A percentile compares a stretch with the other conserved stretches of the same genome.
Evolutionary conservation across 2,888 invertebrate genomes (phyloP).

Genomic region (Ennomos quercinarius): DNA sequence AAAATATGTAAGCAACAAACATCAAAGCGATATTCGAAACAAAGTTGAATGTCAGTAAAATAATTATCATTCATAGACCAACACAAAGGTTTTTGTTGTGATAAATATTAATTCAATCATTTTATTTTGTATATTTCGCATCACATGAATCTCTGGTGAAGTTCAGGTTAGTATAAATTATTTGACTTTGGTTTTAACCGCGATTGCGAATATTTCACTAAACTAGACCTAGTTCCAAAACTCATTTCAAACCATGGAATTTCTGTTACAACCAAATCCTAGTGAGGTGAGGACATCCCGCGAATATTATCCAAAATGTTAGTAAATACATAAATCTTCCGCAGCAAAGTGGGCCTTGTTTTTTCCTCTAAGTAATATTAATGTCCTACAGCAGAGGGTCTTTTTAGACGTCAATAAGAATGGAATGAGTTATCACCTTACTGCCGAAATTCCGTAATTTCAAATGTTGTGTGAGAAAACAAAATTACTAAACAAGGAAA

Average conservation of each 20-base stretch:
- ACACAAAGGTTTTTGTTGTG: neutral
- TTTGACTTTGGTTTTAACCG: too few relatives aligned
- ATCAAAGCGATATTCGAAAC: neutral
- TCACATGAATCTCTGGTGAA: neutral
- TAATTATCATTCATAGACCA: too few relatives aligned
- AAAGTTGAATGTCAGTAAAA: too few relatives aligned
- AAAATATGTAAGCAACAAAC: neutral
- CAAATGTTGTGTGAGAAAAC: constrained; percentile 15
- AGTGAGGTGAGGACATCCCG: constrained; percentile 22
- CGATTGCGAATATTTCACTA: too few relatives aligned
- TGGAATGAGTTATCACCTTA: constrained; percentile 29
- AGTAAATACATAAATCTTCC: constrained; percentile 41
- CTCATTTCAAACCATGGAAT: constrained; percentile 1
- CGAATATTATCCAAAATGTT: constrained; percentile 34
- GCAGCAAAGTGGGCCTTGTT: constrained; percentile 26
- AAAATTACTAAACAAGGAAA: constrained; percentile 15
- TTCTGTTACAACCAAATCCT: constrained; percentile 15
- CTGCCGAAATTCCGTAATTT: constrained; percentile 20
- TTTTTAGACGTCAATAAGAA: constrained; percentile 35
- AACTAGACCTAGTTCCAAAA: too few relatives aligned
- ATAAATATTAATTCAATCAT: neutral
- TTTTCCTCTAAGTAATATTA: constrained; percentile 41
- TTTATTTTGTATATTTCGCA: too few relatives aligned
- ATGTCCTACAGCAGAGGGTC: constrained; percentile 26
- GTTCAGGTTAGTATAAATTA: too few relatives aligned